phyloP scores from a whole-genome alignment of 2,113 vertebrate species.

The Porphyrio hochstetteri region DNA sequence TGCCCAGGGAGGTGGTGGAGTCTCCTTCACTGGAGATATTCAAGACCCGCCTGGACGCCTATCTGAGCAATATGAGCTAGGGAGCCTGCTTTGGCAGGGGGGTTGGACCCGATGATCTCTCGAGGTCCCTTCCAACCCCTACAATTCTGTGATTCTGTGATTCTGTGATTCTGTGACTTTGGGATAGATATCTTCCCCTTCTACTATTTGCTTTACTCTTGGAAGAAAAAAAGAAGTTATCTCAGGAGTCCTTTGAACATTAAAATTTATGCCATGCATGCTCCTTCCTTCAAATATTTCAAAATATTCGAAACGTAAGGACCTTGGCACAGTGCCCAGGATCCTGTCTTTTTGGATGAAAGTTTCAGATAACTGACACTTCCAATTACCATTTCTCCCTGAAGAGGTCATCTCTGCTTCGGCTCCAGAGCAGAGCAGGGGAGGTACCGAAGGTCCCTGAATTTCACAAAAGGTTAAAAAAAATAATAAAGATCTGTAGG shows the following conservation, averaged over 20 bases:
- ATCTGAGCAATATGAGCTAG: no score
- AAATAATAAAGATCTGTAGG: background rate
- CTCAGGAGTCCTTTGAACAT: constrained; percentile 53
- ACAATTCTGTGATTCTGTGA: no score
- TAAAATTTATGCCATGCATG: constrained; percentile 48
- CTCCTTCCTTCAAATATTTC: constrained; percentile 52
- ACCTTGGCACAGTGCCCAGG: constrained; percentile 58
- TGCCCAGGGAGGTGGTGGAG: no score
- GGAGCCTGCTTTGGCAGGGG: no score
- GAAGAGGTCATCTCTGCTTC: constrained; percentile 54
- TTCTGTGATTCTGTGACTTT: no score
- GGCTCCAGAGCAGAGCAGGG: constrained; percentile 1
- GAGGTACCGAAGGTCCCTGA: background rate
- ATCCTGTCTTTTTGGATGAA: constrained; percentile 61
- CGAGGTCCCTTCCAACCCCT: no score
- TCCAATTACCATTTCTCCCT: constrained; percentile 72
- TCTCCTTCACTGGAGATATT: no score
- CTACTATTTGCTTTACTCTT: constrained; percentile 11
- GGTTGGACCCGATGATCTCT: no score
- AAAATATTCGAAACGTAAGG: constrained; percentile 61
- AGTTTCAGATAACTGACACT: constrained; percentile 70
- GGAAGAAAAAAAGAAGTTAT: background rate
- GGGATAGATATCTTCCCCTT: constrained; percentile 27
- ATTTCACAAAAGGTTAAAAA: constrained; percentile 63
- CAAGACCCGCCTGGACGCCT: no score